phyloP scores from a whole-genome alignment of 2,113 vertebrate genomes.

The Cyprinodon brontotheroides region DNA sequence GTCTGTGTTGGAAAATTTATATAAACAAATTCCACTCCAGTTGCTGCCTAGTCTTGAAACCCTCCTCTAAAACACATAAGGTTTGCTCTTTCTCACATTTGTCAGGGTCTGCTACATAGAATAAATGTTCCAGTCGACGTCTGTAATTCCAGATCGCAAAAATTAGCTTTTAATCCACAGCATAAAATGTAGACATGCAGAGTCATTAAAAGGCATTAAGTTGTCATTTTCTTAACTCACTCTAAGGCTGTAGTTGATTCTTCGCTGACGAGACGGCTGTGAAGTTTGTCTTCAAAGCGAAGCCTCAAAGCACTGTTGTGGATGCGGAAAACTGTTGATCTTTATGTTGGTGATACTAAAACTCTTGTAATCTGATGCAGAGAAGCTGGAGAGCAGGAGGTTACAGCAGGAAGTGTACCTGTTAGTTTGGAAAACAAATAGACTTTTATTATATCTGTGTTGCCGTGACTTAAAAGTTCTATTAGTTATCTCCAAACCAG shows the following conservation, averaged over 20 bases:
- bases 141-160: conserved; percentile 74
- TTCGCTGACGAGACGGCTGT: conserved; percentile 72
- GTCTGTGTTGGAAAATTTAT: not conserved
- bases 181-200: not conserved
- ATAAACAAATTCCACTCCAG: conserved; percentile 35
- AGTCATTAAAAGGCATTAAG: not conserved
- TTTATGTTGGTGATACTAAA: conserved; percentile 78
- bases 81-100: conserved; percentile 78
- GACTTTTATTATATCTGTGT: not conserved
- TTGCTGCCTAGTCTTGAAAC: conserved; percentile 77
- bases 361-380: conserved; percentile 77
- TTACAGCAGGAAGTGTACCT: conserved; percentile 86
- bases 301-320: conserved; percentile 83
- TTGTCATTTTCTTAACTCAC: conserved; percentile 60
- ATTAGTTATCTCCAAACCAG: not conserved
- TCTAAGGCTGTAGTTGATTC: conserved; percentile 53
- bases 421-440: conserved; percentile 1
- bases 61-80: conserved; percentile 80
- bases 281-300: conserved; percentile 86
- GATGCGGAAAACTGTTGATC: conserved; percentile 82
- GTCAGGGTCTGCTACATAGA: conserved; percentile 80
- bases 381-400: conserved; percentile 83
- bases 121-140: conserved; percentile 83
- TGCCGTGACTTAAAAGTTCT: not conserved
- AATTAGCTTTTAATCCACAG: not conserved